Evolutionary conservation across 2,888 invertebrate genomes (phyloP).

Genomic region (Arrhopalites spinosus): DNA sequence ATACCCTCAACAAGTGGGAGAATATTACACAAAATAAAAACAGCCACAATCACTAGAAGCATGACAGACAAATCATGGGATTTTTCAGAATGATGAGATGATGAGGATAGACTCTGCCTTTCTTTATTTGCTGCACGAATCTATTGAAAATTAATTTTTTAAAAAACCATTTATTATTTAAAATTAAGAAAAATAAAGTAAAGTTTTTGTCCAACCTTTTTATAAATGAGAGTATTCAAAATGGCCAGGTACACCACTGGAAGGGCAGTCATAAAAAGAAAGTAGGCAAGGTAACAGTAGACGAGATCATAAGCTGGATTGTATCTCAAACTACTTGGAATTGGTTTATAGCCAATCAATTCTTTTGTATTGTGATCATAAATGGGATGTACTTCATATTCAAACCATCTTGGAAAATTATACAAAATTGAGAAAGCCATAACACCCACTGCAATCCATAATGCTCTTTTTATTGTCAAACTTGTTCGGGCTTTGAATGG

Average conservation of each 20-base stretch:
- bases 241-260: constrained; percentile 43
- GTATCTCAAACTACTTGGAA: constrained; percentile 32
- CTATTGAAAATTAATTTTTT: constrained; percentile 27
- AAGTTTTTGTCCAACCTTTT: too few relatives aligned
- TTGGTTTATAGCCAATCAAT: constrained; percentile 38
- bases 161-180: neutral
- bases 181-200: neutral
- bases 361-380: constrained; percentile 33
- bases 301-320: constrained; percentile 42
- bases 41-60: constrained; percentile 47
- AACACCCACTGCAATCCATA: constrained; percentile 32
- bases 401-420: constrained; percentile 49
- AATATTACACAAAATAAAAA: constrained; percentile 46
- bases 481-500: constrained; percentile 36
- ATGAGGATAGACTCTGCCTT: constrained; percentile 42
- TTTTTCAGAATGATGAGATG: constrained; percentile 45
- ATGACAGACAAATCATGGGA: constrained; percentile 40
- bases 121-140: constrained; percentile 43
- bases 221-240: constrained; percentile 48
- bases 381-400: constrained; percentile 39
- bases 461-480: constrained; percentile 38
- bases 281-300: constrained; percentile 39
- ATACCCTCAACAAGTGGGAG: constrained; percentile 36
- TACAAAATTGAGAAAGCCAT: constrained; percentile 36
- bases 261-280: constrained; percentile 40